These are phyloP conservation scores for Ctenicera cuprea DNA, from an alignment of 2,888 invertebrate species.

Conservation along the genomic window DNA sequence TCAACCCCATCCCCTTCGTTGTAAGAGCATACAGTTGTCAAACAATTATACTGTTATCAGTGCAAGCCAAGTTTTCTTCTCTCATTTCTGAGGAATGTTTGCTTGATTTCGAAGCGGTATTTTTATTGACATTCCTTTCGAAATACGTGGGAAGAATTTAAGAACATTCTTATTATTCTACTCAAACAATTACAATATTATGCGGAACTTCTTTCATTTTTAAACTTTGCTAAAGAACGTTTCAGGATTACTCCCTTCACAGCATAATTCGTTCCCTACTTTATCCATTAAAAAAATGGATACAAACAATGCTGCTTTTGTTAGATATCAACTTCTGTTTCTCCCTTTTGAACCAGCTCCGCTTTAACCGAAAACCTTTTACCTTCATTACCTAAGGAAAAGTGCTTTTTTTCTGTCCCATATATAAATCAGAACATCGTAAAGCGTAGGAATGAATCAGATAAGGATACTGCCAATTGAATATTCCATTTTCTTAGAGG, in stretches of 20 bases:
- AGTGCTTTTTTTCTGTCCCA: constrained; percentile 10
- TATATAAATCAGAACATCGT: constrained; percentile 8
- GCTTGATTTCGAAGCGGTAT: constrained; percentile 60
- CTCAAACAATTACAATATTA: constrained; percentile 58
- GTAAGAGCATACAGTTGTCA: constrained; percentile 50
- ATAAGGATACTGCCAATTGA: constrained; percentile 18
- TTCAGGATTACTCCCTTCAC: constrained; percentile 41
- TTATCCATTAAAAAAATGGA: constrained; percentile 51
- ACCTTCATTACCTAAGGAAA: constrained; percentile 31
- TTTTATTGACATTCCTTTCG: constrained; percentile 61
- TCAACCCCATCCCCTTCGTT: constrained; percentile 27
- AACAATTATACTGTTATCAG: constrained; percentile 57
- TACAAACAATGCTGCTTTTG: constrained; percentile 50
- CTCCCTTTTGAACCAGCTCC: constrained; percentile 38
- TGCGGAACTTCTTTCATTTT: constrained; percentile 51
- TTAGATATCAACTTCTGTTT: constrained; percentile 43
- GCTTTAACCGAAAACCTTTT: constrained; percentile 34
- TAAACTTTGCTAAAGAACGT: constrained; percentile 47
- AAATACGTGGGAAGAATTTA: constrained; percentile 59
- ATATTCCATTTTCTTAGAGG: constrained; percentile 27
- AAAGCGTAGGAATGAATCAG: constrained; percentile 12
- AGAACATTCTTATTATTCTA: constrained; percentile 59
- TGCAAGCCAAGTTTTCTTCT: constrained; percentile 52
- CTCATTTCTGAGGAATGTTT: constrained; percentile 58
- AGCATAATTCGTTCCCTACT: constrained; percentile 45